Percentiles rank a stretch among this genome's conserved stretches.
Conservation (phyloP, 1,140 invertebrate genomes). For the Sycophaga agraensis region DNA sequence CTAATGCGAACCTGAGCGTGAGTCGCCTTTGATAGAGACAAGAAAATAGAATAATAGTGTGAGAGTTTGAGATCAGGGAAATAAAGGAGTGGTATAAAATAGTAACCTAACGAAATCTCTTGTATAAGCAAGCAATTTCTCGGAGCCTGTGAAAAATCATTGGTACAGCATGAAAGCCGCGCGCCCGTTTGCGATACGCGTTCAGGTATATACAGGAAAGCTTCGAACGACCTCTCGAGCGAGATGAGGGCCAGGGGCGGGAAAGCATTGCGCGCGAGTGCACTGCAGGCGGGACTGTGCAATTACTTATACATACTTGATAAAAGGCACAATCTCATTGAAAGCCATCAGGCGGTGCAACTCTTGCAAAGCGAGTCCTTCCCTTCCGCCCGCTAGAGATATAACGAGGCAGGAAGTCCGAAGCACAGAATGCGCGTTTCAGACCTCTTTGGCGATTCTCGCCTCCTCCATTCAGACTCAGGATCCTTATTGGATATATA, state of each 20-base stretch:
- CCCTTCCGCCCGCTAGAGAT: too few species aligned
- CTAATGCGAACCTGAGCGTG: too few species aligned
- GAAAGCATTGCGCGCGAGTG: background rate
- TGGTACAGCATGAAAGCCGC: background rate
- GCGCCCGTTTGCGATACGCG: background rate
- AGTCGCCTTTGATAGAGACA: too few species aligned
- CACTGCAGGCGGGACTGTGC: background rate
- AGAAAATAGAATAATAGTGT: background rate
- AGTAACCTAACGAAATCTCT: constrained; percentile 19
- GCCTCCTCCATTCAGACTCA: too few species aligned
- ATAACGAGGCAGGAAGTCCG: too few species aligned
- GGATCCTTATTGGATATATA: too few species aligned
- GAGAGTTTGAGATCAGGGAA: background rate
- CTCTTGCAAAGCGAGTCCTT: too few species aligned
- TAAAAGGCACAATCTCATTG: constrained; percentile 16
- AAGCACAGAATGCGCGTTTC: too few species aligned
- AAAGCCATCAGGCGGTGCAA: too few species aligned
- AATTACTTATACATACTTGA: constrained; percentile 25
- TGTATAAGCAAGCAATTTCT: constrained; percentile 23
- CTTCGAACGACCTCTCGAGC: too few species aligned
- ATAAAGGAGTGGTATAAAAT: constrained; percentile 6
- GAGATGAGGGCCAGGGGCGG: background rate
- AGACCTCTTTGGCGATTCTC: too few species aligned
- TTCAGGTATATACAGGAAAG: background rate
- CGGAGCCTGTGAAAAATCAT: constrained; percentile 14